A percentile compares a stretch with the other conserved stretches of the same genome.
These are phyloP conservation scores for Zeuzera pyrina DNA, from an alignment of 2,888 invertebrate species.

Conservation along the genomic window DNA sequence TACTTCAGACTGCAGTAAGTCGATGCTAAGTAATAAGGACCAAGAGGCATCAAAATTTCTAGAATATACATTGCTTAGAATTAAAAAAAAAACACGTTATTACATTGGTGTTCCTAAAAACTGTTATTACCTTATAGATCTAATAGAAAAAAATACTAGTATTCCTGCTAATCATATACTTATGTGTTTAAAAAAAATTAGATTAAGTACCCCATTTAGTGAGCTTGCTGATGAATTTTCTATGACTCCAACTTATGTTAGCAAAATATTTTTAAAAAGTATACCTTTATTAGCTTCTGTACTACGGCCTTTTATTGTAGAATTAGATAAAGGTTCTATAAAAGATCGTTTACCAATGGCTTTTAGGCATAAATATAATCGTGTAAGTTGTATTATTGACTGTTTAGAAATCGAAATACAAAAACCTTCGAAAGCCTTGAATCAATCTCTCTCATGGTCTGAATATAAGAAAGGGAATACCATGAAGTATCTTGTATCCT, in stretches of 20 bases:
- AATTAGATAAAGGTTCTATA: conserved; percentile 4
- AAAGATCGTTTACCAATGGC: conserved; percentile 15
- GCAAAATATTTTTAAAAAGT: conserved; percentile 10
- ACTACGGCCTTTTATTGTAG: conserved; percentile 1
- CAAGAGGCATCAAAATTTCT: conserved; percentile 4
- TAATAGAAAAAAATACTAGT: conserved; percentile 1
- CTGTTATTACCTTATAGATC: conserved; percentile 7
- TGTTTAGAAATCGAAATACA: conserved; percentile 26
- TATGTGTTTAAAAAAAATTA: conserved; percentile 6
- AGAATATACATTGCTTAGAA: conserved; percentile 5
- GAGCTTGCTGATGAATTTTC: conserved; percentile 2
- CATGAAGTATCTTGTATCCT: conserved; percentile 6
- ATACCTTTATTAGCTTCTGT: conserved; percentile 6
- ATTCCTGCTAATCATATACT: conserved; percentile 3
- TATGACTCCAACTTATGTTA: conserved; percentile 1
- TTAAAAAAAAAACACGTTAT: conserved; percentile 6
- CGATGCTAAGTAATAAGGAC: conserved; percentile 6
- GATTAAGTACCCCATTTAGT: conserved; percentile 7
- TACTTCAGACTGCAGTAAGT: conserved; percentile 9
- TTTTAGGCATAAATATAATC: conserved; percentile 15
- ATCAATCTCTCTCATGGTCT: conserved; percentile 25
- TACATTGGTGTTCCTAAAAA: conserved; percentile 8
- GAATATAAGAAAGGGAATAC: conserved; percentile 15
- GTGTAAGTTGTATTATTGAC: conserved; percentile 21
- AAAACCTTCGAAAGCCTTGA: conserved; percentile 18